Evolutionary conservation across 1,140 invertebrate species (phyloP), one percentile per base, ranked within the genome.

Genomic region (Zophobas atratus): DNA sequence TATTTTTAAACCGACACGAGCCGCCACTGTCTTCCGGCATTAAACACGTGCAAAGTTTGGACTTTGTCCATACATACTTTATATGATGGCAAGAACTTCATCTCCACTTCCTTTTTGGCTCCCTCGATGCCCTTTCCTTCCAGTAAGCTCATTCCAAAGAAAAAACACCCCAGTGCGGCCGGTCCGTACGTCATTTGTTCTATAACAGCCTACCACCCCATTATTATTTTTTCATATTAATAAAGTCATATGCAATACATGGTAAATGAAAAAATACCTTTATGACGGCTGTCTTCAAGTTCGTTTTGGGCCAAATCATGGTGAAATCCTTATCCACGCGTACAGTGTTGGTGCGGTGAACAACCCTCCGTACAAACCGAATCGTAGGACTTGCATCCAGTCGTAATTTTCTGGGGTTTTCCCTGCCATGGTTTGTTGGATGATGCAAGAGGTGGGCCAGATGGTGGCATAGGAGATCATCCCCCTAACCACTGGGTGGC

Each of bases 111-210:
- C 38, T 91, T 86, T 56, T 90, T 83, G 57, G 93, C 92, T 83
- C 93, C 90, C 74, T 91, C 81, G 41, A 93, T 81, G 36, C 90
- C 89, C 87, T 94, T 94, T 32, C 90, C 88, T 89, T 96, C 94
- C 63, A 96, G 84, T 39, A 96, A 82, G 84, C 90, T 94, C 90
- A 96, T 95, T 41, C 92, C 91, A 88, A 94, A 93, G 84, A 94
- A 96, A 83, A 96, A 96, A 82, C 92, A 93, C 76, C 89, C 89
- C 89, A 95, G 92, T 60, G 94, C 94, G 80, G 92, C 90, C 76
- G 95, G 95, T 32, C 92, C 92, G 84, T 96, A 96, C 0, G 92
- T 92, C 5, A 96, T 87, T 88, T 96, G 95, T 88, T 96, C 95
- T 48, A 95, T 89, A 38, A 93, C 82, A 77, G 94, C 94, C 94